These are phyloP conservation scores for Cheiracanthium punctorium DNA, from an alignment of 2,888 invertebrate genomes.

Conservation along the genomic window DNA sequence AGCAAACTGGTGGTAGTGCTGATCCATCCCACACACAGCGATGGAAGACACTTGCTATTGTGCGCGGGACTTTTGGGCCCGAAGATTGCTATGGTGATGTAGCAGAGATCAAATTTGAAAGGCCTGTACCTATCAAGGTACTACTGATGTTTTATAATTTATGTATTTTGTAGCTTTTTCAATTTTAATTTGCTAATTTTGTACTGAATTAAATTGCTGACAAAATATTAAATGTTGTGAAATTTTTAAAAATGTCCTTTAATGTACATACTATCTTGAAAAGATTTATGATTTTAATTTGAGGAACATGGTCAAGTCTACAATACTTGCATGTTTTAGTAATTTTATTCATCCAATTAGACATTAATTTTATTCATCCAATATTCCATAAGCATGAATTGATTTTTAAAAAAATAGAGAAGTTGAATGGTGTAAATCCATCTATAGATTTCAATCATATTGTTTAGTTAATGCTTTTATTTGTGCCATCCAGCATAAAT, in stretches of 20 bases:
- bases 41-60: constrained; percentile 91
- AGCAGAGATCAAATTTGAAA: constrained; percentile 92
- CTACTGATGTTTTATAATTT: constrained; percentile 23
- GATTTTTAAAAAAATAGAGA: no score
- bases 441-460: no score
- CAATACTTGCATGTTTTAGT: no score
- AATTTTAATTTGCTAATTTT: not conserved
- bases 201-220: not conserved
- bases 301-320: no score
- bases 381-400: no score
- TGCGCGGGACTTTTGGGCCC: constrained; percentile 88
- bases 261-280: not conserved
- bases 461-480: no score
- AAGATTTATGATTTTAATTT: no score
- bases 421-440: no score
- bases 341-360: no score
- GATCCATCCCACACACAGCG: constrained; percentile 76
- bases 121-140: constrained; percentile 89
- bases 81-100: constrained; percentile 89
- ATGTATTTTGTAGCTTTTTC: not conserved
- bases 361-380: no score
- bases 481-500: no score
- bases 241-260: not conserved
- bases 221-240: not conserved
- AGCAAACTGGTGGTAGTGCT: constrained; percentile 73